Evolutionary conservation across 2,888 invertebrate species (phyloP).

Genomic region (Stenodera caucasica): DNA sequence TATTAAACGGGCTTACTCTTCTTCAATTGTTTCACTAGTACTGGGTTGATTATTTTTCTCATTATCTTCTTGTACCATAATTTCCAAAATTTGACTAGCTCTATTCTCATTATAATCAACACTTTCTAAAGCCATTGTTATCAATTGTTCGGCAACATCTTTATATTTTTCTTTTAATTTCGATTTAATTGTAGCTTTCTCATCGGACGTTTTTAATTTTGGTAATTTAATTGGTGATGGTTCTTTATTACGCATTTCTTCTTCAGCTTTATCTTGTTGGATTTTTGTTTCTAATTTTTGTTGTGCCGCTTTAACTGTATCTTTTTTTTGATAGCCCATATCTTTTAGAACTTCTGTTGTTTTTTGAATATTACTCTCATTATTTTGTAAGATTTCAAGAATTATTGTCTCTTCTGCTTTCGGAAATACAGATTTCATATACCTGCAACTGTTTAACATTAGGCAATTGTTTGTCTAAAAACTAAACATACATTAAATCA

Average conservation of each 20-base stretch:
- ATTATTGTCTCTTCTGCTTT: slow-evolving; percentile 87
- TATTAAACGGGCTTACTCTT: slow-evolving; percentile 38
- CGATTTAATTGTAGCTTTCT: slow-evolving; percentile 65
- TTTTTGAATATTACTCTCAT: slow-evolving; percentile 89
- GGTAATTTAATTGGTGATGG: slow-evolving; percentile 58
- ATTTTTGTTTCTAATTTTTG: slow-evolving; percentile 56
- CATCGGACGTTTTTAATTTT: slow-evolving; percentile 68
- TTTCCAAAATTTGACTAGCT: slow-evolving; percentile 76
- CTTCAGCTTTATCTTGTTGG: slow-evolving; percentile 39
- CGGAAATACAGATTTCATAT: slow-evolving; percentile 88
- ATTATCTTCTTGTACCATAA: slow-evolving; percentile 69
- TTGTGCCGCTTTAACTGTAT: slow-evolving; percentile 60
- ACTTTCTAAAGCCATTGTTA: slow-evolving; percentile 84
- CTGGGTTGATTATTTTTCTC: slow-evolving; percentile 23
- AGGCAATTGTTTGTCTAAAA: slow-evolving; percentile 13
- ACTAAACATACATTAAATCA: slow-evolving; percentile 1
- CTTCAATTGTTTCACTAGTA: slow-evolving; percentile 32
- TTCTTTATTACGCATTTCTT: slow-evolving; percentile 24
- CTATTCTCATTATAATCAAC: slow-evolving; percentile 82
- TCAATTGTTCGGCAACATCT: slow-evolving; percentile 76
- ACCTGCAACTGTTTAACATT: slow-evolving; percentile 61
- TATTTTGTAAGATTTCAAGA: slow-evolving; percentile 78
- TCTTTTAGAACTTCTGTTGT: slow-evolving; percentile 78
- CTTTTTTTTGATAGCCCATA: slow-evolving; percentile 82
- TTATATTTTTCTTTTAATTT: slow-evolving; percentile 73